Evolutionary conservation across 2,113 vertebrate genomes (phyloP), one percentile per base, ranked within the genome.

Genomic region (Phoenicopterus ruber): DNA sequence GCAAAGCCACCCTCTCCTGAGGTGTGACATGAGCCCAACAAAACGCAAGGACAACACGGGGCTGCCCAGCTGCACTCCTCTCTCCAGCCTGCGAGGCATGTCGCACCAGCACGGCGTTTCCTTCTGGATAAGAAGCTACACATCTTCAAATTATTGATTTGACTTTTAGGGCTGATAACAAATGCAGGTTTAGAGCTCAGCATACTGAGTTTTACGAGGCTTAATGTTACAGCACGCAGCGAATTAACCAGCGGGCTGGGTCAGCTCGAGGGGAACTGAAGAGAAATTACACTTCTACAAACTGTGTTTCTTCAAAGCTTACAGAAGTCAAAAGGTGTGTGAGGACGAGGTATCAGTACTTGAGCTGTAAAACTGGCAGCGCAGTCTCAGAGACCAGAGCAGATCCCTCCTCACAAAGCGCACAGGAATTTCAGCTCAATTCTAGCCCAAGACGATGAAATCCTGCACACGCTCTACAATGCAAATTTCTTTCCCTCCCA

Each of bases 121-220:
- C 59, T 93, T n/a, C 31, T 86, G 80, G 83, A 74, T 76, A 88
- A 93, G 50, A 47, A 94, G 62, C 70, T 76, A 76, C 69, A 72
- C 32, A 62, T 90, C 90, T 81, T 90, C 89, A 67, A 92, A 82
- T 83, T 92, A 97, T 20, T 84, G 91, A 95, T 92, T 94, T 91
- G 70, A 93, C 93, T 94, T 95, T 25, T 58, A 76, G 50, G 52
- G 57, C 57, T 79, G 63, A 92, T 25, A 62, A 78, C 58, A 94
- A 93, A 93, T 44, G 22, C 42, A 83, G 71, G 49, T 90, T 94
- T 93, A 82, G 63, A 82, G 82, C 79, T 86, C 73, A 44, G 76
- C 32, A 66, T 34, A 78, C 31, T 3, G n/a, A 72, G 77, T 88
- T 96, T 82, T 82, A 91, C 7, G 3, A 86, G 91, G 71, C 40